phyloP scores from a whole-genome alignment of 2,888 invertebrate species.

The Ischnura elegans region DNA sequence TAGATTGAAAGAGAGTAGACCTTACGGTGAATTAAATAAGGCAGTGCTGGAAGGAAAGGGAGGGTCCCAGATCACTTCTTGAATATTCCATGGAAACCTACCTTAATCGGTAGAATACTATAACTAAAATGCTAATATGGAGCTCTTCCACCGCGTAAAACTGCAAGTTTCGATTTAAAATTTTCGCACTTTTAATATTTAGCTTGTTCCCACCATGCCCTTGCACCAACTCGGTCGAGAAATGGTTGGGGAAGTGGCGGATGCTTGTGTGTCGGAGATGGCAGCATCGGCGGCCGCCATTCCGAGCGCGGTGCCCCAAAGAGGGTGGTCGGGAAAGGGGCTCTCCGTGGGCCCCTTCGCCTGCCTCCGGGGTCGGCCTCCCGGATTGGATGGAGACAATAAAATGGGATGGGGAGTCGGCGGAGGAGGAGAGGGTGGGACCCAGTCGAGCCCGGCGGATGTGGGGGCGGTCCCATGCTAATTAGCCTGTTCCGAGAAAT shows the following conservation, averaged over 20 bases:
- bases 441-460: slow-evolving; percentile 47
- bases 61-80: too few species aligned
- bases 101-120: too few species aligned
- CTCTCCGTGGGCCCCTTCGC: neutral
- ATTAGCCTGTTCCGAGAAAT: slow-evolving; percentile 52
- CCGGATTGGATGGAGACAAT: slow-evolving; percentile 58
- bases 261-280: neutral
- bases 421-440: neutral
- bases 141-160: too few species aligned
- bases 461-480: slow-evolving; percentile 45
- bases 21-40: too few species aligned
- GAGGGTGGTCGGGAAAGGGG: neutral
- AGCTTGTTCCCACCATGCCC: too few species aligned
- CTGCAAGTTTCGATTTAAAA: too few species aligned
- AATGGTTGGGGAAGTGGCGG: neutral
- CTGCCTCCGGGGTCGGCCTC: slow-evolving; percentile 59
- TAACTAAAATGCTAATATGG: too few species aligned
- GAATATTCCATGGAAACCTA: too few species aligned
- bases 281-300: neutral
- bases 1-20: too few species aligned
- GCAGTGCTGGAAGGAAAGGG: too few species aligned
- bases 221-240: too few species aligned
- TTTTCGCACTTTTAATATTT: too few species aligned
- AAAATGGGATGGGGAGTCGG: neutral
- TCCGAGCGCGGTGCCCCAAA: neutral